Evolutionary conservation across 1,140 invertebrate genomes (phyloP).

Genomic region (Amyelois transitella): DNA sequence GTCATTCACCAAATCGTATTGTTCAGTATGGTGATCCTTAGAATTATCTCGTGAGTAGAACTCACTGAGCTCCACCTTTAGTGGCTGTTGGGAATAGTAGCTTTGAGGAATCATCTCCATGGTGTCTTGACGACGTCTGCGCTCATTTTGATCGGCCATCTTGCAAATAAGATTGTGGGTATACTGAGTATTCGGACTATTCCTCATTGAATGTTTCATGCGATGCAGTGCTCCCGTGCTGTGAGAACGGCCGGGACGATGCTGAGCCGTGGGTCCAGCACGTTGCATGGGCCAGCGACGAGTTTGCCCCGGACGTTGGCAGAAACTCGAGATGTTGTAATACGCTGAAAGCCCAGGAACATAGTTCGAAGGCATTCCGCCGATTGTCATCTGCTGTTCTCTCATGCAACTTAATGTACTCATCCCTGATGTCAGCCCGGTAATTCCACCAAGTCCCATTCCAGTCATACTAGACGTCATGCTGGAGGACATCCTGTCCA

Average conservation of each 20-base stretch:
- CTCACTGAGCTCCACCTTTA: conserved; percentile 77
- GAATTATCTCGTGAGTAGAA: conserved; percentile 80
- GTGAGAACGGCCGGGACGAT: conserved; percentile 63
- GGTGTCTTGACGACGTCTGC: conserved; percentile 67
- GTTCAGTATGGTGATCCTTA: conserved; percentile 78
- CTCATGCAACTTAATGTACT: conserved; percentile 61
- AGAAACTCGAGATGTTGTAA: conserved; percentile 71
- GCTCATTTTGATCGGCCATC: conserved; percentile 70
- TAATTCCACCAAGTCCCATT: conserved; percentile 70
- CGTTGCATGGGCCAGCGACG: conserved; percentile 66
- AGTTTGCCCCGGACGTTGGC: conserved; percentile 67
- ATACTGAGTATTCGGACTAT: conserved; percentile 68
- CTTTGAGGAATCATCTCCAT: conserved; percentile 69
- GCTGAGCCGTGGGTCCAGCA: conserved; percentile 66
- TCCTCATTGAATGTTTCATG: conserved; percentile 64
- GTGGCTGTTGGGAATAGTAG: conserved; percentile 71
- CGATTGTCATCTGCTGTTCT: conserved; percentile 67
- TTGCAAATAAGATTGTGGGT: conserved; percentile 69
- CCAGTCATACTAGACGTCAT: conserved; percentile 73
- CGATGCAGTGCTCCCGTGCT: conserved; percentile 60
- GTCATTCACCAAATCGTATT: conserved; percentile 78
- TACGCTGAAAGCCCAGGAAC: conserved; percentile 67
- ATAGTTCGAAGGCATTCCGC: conserved; percentile 70
- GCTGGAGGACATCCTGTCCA: conserved; percentile 71
- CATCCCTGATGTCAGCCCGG: conserved; percentile 59